Base-by-base conservation (phyloP, 1,140 invertebrate genomes). In the Drosophila nannoptera region DNA sequence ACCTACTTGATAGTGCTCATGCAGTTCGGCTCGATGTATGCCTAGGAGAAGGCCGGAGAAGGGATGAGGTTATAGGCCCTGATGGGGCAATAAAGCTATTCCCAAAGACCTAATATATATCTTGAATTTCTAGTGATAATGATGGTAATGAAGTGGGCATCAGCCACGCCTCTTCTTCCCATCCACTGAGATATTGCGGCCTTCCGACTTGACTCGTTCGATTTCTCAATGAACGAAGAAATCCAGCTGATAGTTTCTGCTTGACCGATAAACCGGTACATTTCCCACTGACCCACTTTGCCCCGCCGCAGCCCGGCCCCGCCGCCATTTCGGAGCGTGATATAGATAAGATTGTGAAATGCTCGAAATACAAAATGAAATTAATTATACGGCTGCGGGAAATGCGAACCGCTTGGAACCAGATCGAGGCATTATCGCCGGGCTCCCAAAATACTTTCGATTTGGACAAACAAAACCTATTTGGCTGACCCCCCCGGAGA, bases 1-100 rank as follows among this genome's bases (percentile, higher is more conserved):
- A 82, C 84, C 4, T 84, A 84, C 56, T 11, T 87, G 7, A 75
- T 87, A 33, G 71, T 87, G 4, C 42, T 87, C 0, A 74, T 84
- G 69, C 84, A 87, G 56, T 87, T 87, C 22, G 73, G 77, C 43
- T 54, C 78, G 6, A 32, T 73, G 4, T 82, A 43, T 42, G 8
- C 54, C 5, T 56, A 54, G 22, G 29, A 11, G 29, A 29, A 8
- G 0, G 8, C 7, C 7, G 22, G 40, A 12, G 11, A 12, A n/a
- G n/a, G n/a, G n/a, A n/a, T n/a, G n/a, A n/a, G n/a, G n/a, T n/a
- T n/a, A n/a, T n/a, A n/a, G n/a, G n/a, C n/a, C n/a, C n/a, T n/a
- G n/a, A n/a, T n/a, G n/a, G 22, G 22, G 22, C 1, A 22, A 22
- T 22, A 22, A 22, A 22, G 22, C 22, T 22, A 3, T 2, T 22